phyloP scores from a whole-genome alignment of 2,113 vertebrate species.

The Amphiprion percula region DNA sequence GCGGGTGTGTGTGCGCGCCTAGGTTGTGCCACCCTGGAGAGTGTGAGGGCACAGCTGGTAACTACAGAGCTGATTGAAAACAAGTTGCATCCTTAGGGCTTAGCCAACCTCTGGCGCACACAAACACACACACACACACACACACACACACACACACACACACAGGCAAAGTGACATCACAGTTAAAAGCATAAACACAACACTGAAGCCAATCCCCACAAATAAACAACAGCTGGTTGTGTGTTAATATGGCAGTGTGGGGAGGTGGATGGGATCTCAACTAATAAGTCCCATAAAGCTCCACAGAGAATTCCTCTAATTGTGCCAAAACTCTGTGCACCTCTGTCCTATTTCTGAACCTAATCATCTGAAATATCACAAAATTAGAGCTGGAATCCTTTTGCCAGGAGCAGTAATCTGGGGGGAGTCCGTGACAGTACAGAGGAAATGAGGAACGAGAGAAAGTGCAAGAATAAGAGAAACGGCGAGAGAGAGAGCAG shows the following conservation, averaged over 20 bases:
- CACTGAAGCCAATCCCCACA: conserved; percentile 59
- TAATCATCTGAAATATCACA: conserved; percentile 81
- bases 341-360: conserved; percentile 79
- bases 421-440: conserved; percentile 69
- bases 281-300: conserved; percentile 75
- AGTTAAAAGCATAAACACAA: conserved; percentile 69
- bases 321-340: conserved; percentile 71
- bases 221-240: conserved; percentile 82
- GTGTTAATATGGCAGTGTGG: conserved; percentile 62
- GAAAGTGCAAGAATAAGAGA: conserved; percentile 65
- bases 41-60: conserved; percentile 80
- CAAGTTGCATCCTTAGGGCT: conserved; percentile 77
- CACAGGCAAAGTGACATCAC: conserved; percentile 59
- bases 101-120: conserved; percentile 69
- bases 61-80: conserved; percentile 82
- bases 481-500: conserved; percentile 46
- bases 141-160: conserved; percentile 38
- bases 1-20: conserved; percentile 45
- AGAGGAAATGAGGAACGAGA: conserved; percentile 65
- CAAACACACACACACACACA: conserved; percentile 52
- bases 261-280: conserved; percentile 62
- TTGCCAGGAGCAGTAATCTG: conserved; percentile 75
- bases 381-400: conserved; percentile 80
- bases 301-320: conserved; percentile 75
- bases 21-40: conserved; percentile 68